A percentile compares a stretch with the other conserved stretches of the same genome.
Conservation (phyloP, 2,888 invertebrate genomes). For the Aelia acuminata region DNA sequence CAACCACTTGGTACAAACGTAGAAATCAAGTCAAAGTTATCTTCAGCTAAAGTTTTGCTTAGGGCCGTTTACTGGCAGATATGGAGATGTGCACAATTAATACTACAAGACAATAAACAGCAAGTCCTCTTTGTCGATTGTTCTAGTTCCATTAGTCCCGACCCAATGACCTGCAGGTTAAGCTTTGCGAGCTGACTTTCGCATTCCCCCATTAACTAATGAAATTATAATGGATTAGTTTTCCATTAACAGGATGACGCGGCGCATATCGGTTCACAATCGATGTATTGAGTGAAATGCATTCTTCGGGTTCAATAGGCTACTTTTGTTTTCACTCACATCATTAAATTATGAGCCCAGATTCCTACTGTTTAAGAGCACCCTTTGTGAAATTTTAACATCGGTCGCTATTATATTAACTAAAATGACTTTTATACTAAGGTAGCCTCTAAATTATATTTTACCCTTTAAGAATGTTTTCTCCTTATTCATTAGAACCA, state of each 20-base stretch:
- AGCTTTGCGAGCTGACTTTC: not conserved
- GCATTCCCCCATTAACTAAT: not conserved
- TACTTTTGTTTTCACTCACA: not conserved
- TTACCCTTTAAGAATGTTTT: too few species aligned
- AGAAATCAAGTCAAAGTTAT: too few species aligned
- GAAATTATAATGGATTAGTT: not conserved
- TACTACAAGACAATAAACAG: not conserved
- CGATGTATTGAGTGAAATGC: not conserved
- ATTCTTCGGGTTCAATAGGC: not conserved
- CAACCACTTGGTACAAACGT: too few species aligned
- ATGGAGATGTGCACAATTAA: too few species aligned
- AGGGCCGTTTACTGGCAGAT: too few species aligned
- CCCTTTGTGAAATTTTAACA: too few species aligned
- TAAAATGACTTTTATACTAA: too few species aligned
- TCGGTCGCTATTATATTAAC: too few species aligned
- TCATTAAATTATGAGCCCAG: not conserved
- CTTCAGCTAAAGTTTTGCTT: too few species aligned
- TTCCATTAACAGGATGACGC: not conserved
- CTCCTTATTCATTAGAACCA: too few species aligned
- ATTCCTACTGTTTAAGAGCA: too few species aligned
- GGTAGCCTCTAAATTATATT: too few species aligned
- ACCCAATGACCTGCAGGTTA: not conserved
- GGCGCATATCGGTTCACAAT: not conserved
- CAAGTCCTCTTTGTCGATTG: not conserved
- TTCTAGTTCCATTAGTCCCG: not conserved